These are phyloP conservation scores for Drosophila busckii DNA, from an alignment of 1,140 invertebrate genomes.

Conservation along the genomic window DNA sequence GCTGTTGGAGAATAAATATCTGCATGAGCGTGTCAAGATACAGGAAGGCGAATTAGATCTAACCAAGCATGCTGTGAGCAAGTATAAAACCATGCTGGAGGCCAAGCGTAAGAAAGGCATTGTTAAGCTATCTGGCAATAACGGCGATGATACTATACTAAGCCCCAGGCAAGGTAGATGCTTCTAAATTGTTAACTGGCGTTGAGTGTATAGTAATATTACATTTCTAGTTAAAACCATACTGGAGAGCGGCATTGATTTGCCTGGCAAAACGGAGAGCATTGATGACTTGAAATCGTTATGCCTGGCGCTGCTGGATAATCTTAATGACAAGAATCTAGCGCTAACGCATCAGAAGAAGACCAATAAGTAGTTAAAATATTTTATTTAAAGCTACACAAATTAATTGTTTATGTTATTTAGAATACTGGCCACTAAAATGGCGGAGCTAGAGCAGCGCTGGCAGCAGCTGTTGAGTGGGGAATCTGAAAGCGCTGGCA, in stretches of 20 bases:
- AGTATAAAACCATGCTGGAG: slow-evolving; percentile 85
- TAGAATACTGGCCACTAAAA: slow-evolving; percentile 82
- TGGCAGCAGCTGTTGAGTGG: slow-evolving; percentile 71
- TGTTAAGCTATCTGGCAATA: slow-evolving; percentile 80
- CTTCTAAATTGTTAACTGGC: neutral
- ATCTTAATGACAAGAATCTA: slow-evolving; percentile 90
- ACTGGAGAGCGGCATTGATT: slow-evolving; percentile 82
- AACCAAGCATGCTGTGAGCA: slow-evolving; percentile 84
- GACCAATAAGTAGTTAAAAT: slow-evolving; percentile 84
- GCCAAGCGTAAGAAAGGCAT: slow-evolving; percentile 82
- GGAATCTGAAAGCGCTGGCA: slow-evolving; percentile 29
- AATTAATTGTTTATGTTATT: neutral
- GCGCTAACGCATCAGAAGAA: slow-evolving; percentile 90
- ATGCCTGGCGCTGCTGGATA: slow-evolving; percentile 88
- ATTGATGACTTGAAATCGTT: slow-evolving; percentile 87
- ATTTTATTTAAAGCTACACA: neutral
- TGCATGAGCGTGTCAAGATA: slow-evolving; percentile 90
- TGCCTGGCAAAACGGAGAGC: slow-evolving; percentile 85
- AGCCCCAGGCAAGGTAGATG: slow-evolving; percentile 82
- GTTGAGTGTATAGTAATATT: neutral
- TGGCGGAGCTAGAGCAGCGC: slow-evolving; percentile 81
- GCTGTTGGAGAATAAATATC: slow-evolving; percentile 90
- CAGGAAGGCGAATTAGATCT: slow-evolving; percentile 89
- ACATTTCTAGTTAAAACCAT: slow-evolving; percentile 82
- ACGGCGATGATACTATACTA: slow-evolving; percentile 80